These are phyloP conservation scores for Operophtera brumata DNA, from an alignment of 2,888 invertebrate species.

Conservation along the genomic window DNA sequence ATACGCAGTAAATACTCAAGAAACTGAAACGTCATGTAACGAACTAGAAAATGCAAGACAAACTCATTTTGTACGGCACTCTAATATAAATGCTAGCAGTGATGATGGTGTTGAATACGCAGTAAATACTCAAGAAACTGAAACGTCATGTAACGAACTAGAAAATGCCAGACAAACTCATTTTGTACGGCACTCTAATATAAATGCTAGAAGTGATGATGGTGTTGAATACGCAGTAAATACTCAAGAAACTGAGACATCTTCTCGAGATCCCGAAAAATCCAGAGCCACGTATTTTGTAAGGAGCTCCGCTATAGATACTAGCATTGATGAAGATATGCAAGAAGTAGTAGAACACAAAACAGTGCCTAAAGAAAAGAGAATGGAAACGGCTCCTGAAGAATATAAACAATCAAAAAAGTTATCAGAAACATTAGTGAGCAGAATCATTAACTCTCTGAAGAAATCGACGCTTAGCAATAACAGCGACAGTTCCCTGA, in stretches of 20 bases:
- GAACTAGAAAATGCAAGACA: too few relatives aligned
- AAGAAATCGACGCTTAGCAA: slow-evolving; percentile 37
- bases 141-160: background rate
- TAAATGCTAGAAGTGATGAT: slow-evolving; percentile 7
- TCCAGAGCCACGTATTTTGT: background rate
- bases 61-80: background rate
- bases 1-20: background rate
- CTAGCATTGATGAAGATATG: slow-evolving; percentile 10
- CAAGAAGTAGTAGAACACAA: slow-evolving; percentile 19
- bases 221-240: background rate
- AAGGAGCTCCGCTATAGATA: background rate
- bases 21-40: background rate
- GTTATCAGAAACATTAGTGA: slow-evolving; percentile 42
- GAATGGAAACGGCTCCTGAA: background rate
- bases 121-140: background rate
- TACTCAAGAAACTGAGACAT: background rate
- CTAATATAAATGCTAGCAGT: background rate
- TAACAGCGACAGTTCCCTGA: slow-evolving; percentile 50
- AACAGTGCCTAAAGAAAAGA: slow-evolving; percentile 15
- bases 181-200: slow-evolving; percentile 10
- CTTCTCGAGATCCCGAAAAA: too few relatives aligned
- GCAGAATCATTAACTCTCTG: slow-evolving; percentile 48
- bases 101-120: background rate
- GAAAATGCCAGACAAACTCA: slow-evolving; percentile 9
- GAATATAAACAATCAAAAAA: slow-evolving; percentile 14